Evolutionary conservation across 1,140 invertebrate genomes (phyloP).

Genomic region (Drosophila pectinifera): DNA sequence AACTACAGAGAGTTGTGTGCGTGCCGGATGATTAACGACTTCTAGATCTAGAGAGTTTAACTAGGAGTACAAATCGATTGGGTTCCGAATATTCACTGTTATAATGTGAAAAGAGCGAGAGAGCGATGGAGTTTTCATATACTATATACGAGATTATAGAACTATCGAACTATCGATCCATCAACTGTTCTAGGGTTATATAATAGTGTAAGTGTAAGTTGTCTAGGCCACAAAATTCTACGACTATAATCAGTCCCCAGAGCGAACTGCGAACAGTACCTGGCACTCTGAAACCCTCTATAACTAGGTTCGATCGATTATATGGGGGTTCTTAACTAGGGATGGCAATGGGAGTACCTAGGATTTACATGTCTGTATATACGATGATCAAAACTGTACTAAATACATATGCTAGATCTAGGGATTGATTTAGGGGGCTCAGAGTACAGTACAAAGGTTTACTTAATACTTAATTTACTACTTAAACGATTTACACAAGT

Average conservation of each 20-base stretch:
- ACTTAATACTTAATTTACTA: slow-evolving; percentile 23
- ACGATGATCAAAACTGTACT: slow-evolving; percentile 24
- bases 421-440: slow-evolving; percentile 1
- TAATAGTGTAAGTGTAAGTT: background rate
- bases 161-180: no score
- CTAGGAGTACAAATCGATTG: slow-evolving; percentile 14
- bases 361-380: slow-evolving; percentile 24
- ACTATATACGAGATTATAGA: slow-evolving; percentile 5
- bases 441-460: slow-evolving; percentile 26
- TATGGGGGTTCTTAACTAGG: slow-evolving; percentile 21
- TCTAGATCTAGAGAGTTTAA: slow-evolving; percentile 37
- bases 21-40: slow-evolving; percentile 19
- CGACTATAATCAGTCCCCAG: slow-evolving; percentile 13
- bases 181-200: slow-evolving; percentile 9
- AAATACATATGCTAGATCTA: slow-evolving; percentile 19
- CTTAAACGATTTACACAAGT: slow-evolving; percentile 43
- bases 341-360: slow-evolving; percentile 11
- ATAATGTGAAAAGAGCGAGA: slow-evolving; percentile 29
- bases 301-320: slow-evolving; percentile 11
- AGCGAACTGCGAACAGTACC: slow-evolving; percentile 16
- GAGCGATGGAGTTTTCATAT: slow-evolving; percentile 4
- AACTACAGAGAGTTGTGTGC: background rate
- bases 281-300: slow-evolving; percentile 10
- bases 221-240: slow-evolving; percentile 13
- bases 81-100: background rate